Percentiles rank a stretch among this genome's conserved stretches.
phyloP scores from a whole-genome alignment of 2,888 invertebrate species.

The Spilarctia lutea region DNA sequence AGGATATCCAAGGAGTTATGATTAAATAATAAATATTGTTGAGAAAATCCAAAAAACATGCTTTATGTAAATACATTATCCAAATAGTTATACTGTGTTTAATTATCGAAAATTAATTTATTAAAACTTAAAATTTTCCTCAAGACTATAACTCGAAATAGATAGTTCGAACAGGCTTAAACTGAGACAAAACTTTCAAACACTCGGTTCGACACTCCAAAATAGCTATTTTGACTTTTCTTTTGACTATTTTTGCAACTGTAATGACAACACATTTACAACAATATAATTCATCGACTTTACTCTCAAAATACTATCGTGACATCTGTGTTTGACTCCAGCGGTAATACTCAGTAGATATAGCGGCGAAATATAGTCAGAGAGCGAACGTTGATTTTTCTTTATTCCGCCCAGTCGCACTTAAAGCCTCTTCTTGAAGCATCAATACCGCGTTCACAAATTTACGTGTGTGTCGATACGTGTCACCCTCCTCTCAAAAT shows the following conservation, averaged over 20 bases:
- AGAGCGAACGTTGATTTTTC: neutral
- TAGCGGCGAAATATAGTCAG: neutral
- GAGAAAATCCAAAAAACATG: too few relatives aligned
- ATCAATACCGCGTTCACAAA: constrained; percentile 31
- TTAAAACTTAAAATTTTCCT: neutral
- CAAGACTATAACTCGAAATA: neutral
- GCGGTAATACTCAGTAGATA: neutral
- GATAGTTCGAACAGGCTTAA: neutral
- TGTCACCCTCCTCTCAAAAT: constrained; percentile 37
- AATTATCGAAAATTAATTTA: neutral
- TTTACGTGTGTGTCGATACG: constrained; percentile 21
- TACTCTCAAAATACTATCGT: neutral
- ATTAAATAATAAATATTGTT: too few relatives aligned
- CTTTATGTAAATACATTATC: too few relatives aligned
- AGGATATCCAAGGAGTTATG: too few relatives aligned
- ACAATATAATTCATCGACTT: neutral
- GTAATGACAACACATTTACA: neutral
- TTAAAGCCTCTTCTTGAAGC: constrained; percentile 25
- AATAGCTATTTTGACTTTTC: too few relatives aligned
- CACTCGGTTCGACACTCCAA: too few relatives aligned
- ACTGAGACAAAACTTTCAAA: neutral
- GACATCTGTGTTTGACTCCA: neutral
- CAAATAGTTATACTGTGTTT: too few relatives aligned
- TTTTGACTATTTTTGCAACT: neutral
- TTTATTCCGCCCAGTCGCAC: constrained; percentile 18